A percentile compares a stretch with the other conserved stretches of the same genome.
phyloP scores from a whole-genome alignment of 2,113 vertebrate genomes.

The Percopsis transmontana region DNA sequence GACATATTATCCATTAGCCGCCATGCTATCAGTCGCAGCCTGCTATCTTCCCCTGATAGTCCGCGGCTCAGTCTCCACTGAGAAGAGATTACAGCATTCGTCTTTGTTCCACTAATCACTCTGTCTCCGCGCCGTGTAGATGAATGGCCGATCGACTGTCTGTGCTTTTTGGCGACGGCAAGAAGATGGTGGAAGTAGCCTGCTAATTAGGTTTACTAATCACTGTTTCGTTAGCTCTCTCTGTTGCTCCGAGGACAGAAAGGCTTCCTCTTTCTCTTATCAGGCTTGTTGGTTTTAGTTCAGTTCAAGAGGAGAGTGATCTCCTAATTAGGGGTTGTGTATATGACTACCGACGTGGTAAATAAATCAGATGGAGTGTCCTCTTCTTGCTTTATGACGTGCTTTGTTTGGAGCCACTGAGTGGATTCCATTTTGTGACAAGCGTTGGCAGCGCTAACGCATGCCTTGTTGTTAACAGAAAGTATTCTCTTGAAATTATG shows the following conservation, averaged over 20 bases:
- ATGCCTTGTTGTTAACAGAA: not conserved
- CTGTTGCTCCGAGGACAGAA: constrained; percentile 10
- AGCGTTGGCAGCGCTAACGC: constrained; percentile 20
- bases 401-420: constrained; percentile 44
- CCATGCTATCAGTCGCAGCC: constrained; percentile 30
- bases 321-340: constrained; percentile 50
- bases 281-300: constrained; percentile 14
- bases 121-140: constrained; percentile 52
- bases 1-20: constrained; percentile 15
- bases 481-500: not conserved
- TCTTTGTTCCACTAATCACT: constrained; percentile 68
- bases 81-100: constrained; percentile 57
- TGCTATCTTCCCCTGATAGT: constrained; percentile 42
- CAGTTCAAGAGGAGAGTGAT: constrained; percentile 52
- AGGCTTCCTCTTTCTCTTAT: constrained; percentile 36
- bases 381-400: constrained; percentile 40
- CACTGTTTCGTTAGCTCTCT: constrained; percentile 58
- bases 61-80: constrained; percentile 44
- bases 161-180: constrained; percentile 30
- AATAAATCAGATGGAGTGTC: constrained; percentile 66
- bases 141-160: constrained; percentile 48
- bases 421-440: constrained; percentile 16
- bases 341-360: constrained; percentile 34
- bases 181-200: constrained; percentile 47
- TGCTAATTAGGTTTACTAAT: constrained; percentile 76